Conservation (phyloP, 2,797 vertebrate genomes). For the Tiaroga cobitis region DNA sequence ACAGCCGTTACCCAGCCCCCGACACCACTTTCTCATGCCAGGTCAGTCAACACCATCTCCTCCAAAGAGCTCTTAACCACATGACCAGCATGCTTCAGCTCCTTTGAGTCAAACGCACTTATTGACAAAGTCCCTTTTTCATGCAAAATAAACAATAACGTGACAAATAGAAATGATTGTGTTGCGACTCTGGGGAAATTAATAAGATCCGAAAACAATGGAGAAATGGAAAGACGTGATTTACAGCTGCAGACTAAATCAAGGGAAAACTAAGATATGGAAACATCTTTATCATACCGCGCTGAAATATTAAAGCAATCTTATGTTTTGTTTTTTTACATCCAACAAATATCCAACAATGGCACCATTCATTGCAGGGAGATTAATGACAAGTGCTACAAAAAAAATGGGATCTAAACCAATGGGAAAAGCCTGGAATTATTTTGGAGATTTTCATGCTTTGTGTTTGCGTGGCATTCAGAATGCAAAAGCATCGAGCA, state of each 20-base stretch:
- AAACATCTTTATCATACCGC: not conserved
- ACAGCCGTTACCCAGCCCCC: not conserved
- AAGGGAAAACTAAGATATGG: not conserved
- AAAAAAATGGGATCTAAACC: constrained; percentile 8
- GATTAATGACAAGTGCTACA: constrained; percentile 21
- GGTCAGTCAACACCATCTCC: constrained; percentile 7
- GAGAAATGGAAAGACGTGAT: not conserved
- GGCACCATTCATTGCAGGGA: constrained; percentile 41
- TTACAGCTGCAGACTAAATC: not conserved
- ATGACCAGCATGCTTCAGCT: constrained; percentile 14
- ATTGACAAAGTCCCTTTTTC: not conserved
- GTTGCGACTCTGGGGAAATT: not conserved
- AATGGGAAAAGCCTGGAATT: constrained; percentile 37
- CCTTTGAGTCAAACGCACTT: not conserved
- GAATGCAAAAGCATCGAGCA: not conserved
- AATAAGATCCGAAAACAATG: not conserved
- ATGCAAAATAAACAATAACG: constrained; percentile 9
- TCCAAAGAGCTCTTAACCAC: constrained; percentile 23
- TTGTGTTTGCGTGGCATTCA: constrained; percentile 36
- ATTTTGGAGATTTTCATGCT: constrained; percentile 20
- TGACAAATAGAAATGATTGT: not conserved
- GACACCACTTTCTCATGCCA: not conserved
- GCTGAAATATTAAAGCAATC: not conserved
- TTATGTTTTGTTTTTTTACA: constrained; percentile 17
- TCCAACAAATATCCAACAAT: constrained; percentile 48